Conservation (phyloP, 2,113 vertebrate species). For the Scalopus aquaticus region DNA sequence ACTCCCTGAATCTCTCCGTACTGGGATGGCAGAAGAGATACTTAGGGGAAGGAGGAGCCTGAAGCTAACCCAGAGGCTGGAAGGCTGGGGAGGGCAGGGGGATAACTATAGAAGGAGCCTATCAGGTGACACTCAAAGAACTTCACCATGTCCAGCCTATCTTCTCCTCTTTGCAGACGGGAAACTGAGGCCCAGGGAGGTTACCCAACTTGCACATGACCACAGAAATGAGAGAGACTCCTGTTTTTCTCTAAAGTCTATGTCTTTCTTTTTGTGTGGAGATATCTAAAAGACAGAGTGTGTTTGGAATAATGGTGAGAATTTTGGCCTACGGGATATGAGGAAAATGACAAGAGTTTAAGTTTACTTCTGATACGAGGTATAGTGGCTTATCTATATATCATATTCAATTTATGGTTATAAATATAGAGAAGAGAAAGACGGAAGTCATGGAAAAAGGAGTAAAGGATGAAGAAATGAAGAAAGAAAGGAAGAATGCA, state of each 20-base stretch:
- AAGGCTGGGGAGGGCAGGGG: neutral
- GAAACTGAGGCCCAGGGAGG: neutral
- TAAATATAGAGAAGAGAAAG: neutral
- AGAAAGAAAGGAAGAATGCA: neutral
- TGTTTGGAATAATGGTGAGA: neutral
- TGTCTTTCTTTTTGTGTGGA: too few species aligned
- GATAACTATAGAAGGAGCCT: rapidly evolving
- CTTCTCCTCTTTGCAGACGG: neutral
- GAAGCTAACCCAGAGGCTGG: neutral
- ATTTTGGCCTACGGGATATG: neutral
- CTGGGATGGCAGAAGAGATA: neutral
- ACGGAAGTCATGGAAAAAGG: neutral
- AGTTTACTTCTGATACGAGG: neutral
- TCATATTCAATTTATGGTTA: neutral
- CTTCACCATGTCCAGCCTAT: rapidly evolving
- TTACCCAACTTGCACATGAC: too few species aligned
- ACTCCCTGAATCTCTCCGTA: neutral
- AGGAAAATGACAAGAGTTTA: neutral
- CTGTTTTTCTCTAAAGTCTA: neutral
- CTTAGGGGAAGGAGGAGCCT: neutral
- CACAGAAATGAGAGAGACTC: neutral
- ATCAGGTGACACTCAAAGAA: neutral
- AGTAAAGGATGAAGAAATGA: neutral
- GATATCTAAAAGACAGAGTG: neutral
- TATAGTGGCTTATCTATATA: neutral